Evolutionary conservation across 1,140 invertebrate genomes (phyloP), one percentile per base, ranked within the genome.

Genomic region (Bicyclus anynana): DNA sequence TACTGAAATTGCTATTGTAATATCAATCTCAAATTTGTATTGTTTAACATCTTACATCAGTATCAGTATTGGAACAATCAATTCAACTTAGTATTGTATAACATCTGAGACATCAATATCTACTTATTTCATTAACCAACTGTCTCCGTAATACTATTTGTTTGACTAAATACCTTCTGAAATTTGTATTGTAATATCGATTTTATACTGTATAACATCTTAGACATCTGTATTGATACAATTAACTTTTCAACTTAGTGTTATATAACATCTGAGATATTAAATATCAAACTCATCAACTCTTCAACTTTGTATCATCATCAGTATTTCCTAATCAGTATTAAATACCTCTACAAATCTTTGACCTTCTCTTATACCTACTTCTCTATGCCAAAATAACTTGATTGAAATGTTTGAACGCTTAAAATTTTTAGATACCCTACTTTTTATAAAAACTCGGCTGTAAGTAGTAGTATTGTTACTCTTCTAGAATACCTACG

Each of bases 251-350:
- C n/a, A n/a, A n/a, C n/a, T n/a, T n/a, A n/a, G n/a, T n/a, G n/a
- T n/a, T n/a, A n/a, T n/a, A n/a, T n/a, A n/a, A n/a, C n/a, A n/a
- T n/a, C n/a, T n/a, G n/a, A n/a, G n/a, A n/a, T n/a, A n/a, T n/a
- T n/a, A n/a, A n/a, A n/a, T n/a, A n/a, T n/a, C n/a, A n/a, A n/a
- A n/a, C n/a, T n/a, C n/a, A n/a, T n/a, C n/a, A n/a, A n/a, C n/a
- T n/a, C n/a, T n/a, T n/a, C n/a, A n/a, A n/a, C n/a, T n/a, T n/a
- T n/a, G n/a, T 48, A 27, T 42, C 16, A 51, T n/a, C 40, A 18
- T 44, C 55, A 59, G 47, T 51, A 58, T 58, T 63, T 59, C 21
- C 59, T 14, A 38, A 38, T 57, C 51, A 59, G 52, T 64, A 59
- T 64, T 64, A 51, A 48, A 16, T 40, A 23, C 20, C 10, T 47